Conservation (phyloP, 2,797 vertebrate species). For the Molossus alvarezi region DNA sequence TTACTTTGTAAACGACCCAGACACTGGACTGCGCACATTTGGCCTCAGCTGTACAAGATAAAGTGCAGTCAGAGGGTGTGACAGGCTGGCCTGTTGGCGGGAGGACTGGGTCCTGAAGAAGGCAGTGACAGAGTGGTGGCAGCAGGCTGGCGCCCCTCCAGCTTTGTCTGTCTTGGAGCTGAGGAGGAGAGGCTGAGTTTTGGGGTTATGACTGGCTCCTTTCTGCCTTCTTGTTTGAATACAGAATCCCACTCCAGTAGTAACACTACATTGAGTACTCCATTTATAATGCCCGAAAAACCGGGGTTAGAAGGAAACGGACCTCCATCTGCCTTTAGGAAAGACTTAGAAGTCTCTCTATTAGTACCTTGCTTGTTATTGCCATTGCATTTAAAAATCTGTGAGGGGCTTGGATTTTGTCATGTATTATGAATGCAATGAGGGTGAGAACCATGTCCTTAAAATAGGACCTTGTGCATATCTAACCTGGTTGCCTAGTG, state of each 20-base stretch:
- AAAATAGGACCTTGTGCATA: background rate
- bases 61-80: background rate
- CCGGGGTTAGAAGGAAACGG: background rate
- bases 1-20: background rate
- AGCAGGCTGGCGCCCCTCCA: background rate
- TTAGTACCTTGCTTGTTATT: background rate
- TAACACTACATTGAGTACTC: background rate
- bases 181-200: slow-evolving; percentile 33
- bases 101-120: background rate
- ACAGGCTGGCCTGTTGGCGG: background rate
- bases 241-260: background rate
- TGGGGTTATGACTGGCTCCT: background rate
- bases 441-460: background rate
- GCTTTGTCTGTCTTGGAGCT: background rate
- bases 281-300: background rate
- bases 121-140: background rate
- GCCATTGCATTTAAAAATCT: background rate
- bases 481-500: background rate
- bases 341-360: background rate
- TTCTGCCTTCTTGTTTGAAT: slow-evolving; percentile 49
- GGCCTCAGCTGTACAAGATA: background rate
- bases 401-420: background rate
- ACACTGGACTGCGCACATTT: background rate
- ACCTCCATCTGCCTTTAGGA: background rate
- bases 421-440: background rate